Conservation (phyloP, 35 echinoderm and acorn worm genomes). For the Heliocidaris erythrogramma region DNA sequence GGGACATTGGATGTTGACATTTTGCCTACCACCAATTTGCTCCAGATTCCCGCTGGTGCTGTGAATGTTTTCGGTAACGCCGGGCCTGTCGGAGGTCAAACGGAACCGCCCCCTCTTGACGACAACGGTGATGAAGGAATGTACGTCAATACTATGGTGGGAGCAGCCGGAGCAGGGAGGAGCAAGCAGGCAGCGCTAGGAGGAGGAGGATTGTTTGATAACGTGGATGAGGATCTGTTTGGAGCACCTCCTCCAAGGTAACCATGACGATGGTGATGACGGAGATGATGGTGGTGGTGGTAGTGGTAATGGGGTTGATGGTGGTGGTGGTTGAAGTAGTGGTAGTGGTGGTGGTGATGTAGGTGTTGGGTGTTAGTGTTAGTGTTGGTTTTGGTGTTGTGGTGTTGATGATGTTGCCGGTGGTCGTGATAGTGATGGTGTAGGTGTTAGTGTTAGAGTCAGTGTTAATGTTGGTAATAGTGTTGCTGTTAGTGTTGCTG, state of each 20-base stretch:
- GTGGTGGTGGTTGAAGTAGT: not conserved
- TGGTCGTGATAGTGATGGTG: not conserved
- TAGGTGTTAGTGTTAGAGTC: not conserved
- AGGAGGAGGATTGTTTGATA: constrained; percentile 71
- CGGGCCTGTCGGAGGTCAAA: constrained; percentile 67
- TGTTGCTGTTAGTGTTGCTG: constrained; percentile 18
- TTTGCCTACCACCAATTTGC: not conserved
- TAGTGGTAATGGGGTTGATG: not conserved
- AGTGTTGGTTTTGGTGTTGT: not conserved
- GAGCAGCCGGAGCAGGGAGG: constrained; percentile 53
- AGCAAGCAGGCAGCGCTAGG: constrained; percentile 44
- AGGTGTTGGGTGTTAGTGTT: not conserved
- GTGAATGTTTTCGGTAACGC: constrained; percentile 80
- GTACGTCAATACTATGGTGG: constrained; percentile 48
- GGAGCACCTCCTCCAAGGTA: constrained; percentile 43
- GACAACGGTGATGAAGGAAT: constrained; percentile 53
- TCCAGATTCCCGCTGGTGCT: constrained; percentile 81
- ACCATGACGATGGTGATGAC: not conserved
- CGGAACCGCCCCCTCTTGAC: constrained; percentile 34
- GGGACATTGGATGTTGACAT: not conserved
- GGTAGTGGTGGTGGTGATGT: not conserved
- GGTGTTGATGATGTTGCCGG: not conserved
- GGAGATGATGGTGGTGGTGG: constrained; percentile 30
- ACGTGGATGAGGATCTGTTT: constrained; percentile 83
- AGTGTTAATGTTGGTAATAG: not conserved